Evolutionary conservation across 2,797 vertebrate species (phyloP), one percentile per base, ranked within the genome.

Genomic region (Cyprinodon diabolis): DNA sequence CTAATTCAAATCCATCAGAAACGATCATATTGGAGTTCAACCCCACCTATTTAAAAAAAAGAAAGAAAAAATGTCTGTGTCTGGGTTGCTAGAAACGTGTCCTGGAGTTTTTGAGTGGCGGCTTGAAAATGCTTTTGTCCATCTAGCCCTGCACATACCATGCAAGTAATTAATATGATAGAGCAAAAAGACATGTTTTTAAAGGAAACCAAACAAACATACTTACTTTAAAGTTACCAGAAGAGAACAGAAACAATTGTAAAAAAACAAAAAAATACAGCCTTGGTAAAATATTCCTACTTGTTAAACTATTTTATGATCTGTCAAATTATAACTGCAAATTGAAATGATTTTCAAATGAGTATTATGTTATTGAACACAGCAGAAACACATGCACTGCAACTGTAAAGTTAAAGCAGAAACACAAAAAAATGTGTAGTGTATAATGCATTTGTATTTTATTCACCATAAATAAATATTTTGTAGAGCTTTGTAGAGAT

Each of bases 1-100:
- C 19, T 52, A 84, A 90, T 87, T 87, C 62, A 88, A 89, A 91
- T 87, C 80, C 81, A 68, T 72, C 48, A 77, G 70, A 9, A 57
- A 87, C 89, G 84, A 83, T 86, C 75, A 91, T 91, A 79, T 86
- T 89, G 92, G 80, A 74, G 81, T 85, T 87, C 78, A 83, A 79
- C 76, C 74, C 82, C 72, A 75, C 63, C 85, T 79, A 79, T 72
- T 80, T 82, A 68, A 81, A 87, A 89, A 85, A 85, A 83, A 80
- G 79, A 84, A 83, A 90, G 88, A 77, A 77, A 79, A 81, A 79
- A 40, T 58, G 54, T 60, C 66, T 43, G 65, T 78, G 77, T 82
- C 68, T 87, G 67, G 68, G 76, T 72, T 72, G 78, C 79, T 71
- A 83, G 76, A 87, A 86, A 77, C 82, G 84, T 76, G 68, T 77